Evolutionary conservation across 2,888 invertebrate genomes (phyloP).

Genomic region (Nemotelus pantherinus): DNA sequence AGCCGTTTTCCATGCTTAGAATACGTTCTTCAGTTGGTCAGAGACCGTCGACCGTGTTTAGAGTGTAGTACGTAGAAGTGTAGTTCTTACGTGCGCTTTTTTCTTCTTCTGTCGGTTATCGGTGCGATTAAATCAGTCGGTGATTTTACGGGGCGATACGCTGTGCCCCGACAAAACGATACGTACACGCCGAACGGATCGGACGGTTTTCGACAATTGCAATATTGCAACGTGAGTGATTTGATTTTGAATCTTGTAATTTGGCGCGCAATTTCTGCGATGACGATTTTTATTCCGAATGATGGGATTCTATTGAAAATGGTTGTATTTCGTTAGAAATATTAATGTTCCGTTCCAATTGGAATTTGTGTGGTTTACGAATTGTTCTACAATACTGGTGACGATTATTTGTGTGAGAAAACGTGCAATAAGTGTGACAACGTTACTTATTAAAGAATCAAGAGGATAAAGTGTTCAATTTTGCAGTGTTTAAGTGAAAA

Average conservation of each 20-base stretch:
- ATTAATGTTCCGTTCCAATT: not conserved
- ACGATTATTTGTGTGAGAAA: too few relatives aligned
- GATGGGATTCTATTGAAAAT: too few relatives aligned
- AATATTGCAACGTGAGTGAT: constrained; percentile 1
- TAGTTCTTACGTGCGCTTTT: constrained; percentile 48
- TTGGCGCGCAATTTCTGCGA: not conserved
- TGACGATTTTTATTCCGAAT: too few relatives aligned
- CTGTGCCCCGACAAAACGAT: constrained; percentile 27
- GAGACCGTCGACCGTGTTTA: constrained; percentile 62
- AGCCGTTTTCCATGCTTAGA: constrained; percentile 56
- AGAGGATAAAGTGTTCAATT: too few relatives aligned
- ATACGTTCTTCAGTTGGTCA: constrained; percentile 62
- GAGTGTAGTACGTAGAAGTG: constrained; percentile 44
- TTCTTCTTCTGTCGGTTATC: constrained; percentile 49
- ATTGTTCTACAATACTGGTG: too few relatives aligned
- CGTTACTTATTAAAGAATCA: too few relatives aligned
- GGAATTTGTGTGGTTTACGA: too few relatives aligned
- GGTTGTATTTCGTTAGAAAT: not conserved
- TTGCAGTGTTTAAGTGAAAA: too few relatives aligned
- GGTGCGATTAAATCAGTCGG: constrained; percentile 52
- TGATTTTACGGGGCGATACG: constrained; percentile 46
- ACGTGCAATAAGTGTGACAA: too few relatives aligned
- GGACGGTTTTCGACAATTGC: constrained; percentile 5
- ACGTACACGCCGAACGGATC: constrained; percentile 19
- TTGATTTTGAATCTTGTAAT: not conserved